A percentile compares a stretch with the other conserved stretches of the same genome.
phyloP scores from a whole-genome alignment of 2,113 vertebrate species.

The Leucopsar rothschildi region DNA sequence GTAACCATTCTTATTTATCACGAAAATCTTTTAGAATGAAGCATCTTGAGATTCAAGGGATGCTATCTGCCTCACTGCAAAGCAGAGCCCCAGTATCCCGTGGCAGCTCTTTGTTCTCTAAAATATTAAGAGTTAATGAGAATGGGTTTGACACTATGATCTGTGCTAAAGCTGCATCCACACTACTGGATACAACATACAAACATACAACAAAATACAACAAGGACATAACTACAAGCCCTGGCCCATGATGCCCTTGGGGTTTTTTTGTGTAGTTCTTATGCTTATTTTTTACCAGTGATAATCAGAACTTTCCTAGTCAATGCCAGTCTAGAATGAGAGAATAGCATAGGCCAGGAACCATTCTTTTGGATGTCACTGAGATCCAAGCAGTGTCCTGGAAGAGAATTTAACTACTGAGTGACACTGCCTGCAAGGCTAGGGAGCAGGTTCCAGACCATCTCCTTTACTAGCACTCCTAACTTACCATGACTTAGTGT shows the following conservation, averaged over 20 bases:
- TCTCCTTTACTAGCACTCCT: not conserved
- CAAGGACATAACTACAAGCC: not conserved
- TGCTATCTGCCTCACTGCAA: not conserved
- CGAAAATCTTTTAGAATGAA: not conserved
- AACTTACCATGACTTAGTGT: not conserved
- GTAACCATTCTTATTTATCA: not conserved
- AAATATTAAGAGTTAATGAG: not conserved
- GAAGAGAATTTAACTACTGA: not conserved
- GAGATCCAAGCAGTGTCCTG: not conserved
- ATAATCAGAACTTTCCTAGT: not conserved
- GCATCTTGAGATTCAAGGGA: not conserved
- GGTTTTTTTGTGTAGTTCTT: not conserved
- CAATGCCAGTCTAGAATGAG: not conserved
- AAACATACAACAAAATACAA: not conserved
- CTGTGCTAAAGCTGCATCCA: not conserved
- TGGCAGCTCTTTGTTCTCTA: not conserved
- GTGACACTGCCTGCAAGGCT: not conserved
- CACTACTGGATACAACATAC: no score
- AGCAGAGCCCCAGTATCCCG: fast-evolving
- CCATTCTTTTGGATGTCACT: not conserved
- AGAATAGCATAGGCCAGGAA: not conserved
- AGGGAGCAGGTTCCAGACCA: not conserved
- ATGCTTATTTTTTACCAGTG: not conserved
- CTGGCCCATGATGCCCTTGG: not conserved
- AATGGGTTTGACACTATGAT: not conserved